phyloP scores from a whole-genome alignment of 2,888 invertebrate genomes.

The Syritta pipiens region DNA sequence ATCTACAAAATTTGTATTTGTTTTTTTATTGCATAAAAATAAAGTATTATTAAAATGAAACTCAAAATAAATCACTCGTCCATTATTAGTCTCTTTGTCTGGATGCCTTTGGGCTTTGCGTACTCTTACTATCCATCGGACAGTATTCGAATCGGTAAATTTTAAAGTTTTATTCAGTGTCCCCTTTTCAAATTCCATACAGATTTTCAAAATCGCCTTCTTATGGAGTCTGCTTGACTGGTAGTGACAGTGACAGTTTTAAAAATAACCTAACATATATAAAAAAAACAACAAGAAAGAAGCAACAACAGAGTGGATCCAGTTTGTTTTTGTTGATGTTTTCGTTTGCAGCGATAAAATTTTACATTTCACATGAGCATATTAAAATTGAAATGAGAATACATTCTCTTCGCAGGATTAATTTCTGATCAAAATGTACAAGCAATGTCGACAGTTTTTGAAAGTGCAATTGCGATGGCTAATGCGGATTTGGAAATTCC shows the following conservation, averaged over 20 bases:
- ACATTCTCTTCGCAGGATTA: constrained; percentile 71
- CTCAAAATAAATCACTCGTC: background rate
- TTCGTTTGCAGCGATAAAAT: background rate
- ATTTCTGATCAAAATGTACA: constrained; percentile 74
- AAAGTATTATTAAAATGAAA: constrained; percentile 20
- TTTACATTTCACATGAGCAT: background rate
- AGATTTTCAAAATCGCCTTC: constrained; percentile 17
- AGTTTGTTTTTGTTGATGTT: constrained; percentile 28
- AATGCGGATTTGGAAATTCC: constrained; percentile 74
- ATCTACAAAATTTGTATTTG: background rate
- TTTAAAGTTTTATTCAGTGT: background rate
- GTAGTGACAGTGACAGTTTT: constrained; percentile 35
- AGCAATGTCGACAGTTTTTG: constrained; percentile 74
- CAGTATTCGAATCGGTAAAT: constrained; percentile 55
- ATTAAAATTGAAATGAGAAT: background rate
- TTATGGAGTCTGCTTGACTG: constrained; percentile 7
- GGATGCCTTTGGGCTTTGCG: background rate
- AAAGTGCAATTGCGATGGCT: constrained; percentile 75
- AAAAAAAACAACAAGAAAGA: background rate
- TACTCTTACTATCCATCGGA: constrained; percentile 46
- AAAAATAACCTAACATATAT: constrained; percentile 44
- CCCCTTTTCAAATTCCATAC: constrained; percentile 7
- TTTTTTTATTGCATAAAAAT: background rate
- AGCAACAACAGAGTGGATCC: background rate
- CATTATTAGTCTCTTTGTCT: constrained; percentile 7